Base-by-base conservation (phyloP, 2,888 invertebrate genomes). In the Drosophila neotestacea region DNA sequence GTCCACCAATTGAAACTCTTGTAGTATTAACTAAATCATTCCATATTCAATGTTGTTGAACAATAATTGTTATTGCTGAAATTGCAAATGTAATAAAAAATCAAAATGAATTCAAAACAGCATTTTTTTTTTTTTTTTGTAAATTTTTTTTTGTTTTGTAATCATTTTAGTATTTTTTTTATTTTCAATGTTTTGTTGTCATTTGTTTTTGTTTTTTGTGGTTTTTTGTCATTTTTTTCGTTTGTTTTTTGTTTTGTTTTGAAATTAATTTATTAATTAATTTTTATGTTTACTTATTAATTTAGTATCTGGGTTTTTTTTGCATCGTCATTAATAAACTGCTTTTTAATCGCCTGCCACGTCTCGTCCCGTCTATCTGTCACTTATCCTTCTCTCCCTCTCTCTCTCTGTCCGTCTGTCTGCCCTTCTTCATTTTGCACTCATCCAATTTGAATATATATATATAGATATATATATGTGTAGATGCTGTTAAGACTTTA, bases 111-210 rank as follows among this genome's bases (percentile, higher is more conserved):
- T 42, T 22, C 4, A 62, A 47, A 52, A 77, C 16, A 38, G 5
- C 11, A 41, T 32, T 32, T 4, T 7, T 41, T n/a, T 46, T 28
- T 47, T 56, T 56, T 58, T 64, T 74, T 66, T 79, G 78, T 55
- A 66, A 81, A 74, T 65, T 69, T 81, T 74, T 81, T 77, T 65
- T 70, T 81, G 58, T 75, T 81, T 75, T 81, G 66, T 76, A 85
- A 88, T 85, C 84, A 73, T 90, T 88, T 90, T 78, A 83, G 88
- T 85, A 73, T 87, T 89, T 79, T 69, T 88, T 82, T 85, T 85
- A 72, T 83, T 88, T 73, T 85, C 72, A 80, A 73, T 85, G 68
- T 70, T 75, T 77, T 73, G 50, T 73, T 64, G 30, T 62, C 46
- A 46, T 65, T 66, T 82, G 66, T 79, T 60, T 52, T 69, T 55